phyloP scores from a whole-genome alignment of 2,888 invertebrate genomes.

The Heliothis peltigera region DNA sequence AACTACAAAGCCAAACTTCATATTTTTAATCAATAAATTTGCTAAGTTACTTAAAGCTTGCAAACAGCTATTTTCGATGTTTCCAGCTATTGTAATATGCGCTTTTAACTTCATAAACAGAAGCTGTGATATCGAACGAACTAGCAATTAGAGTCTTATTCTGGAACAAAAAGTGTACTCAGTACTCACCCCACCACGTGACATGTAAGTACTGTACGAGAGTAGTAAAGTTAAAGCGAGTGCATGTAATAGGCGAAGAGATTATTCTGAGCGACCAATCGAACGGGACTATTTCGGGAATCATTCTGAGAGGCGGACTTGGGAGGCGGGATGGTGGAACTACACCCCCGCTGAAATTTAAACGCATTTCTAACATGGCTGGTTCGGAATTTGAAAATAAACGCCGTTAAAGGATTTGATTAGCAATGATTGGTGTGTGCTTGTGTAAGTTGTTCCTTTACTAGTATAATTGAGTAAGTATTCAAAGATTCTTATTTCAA shows the following conservation, averaged over 20 bases:
- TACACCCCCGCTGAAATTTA: conserved; percentile 69
- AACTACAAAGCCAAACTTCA: too few species aligned
- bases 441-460: background rate
- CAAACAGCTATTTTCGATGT: too few species aligned
- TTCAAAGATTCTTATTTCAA: too few species aligned
- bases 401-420: conserved; percentile 15
- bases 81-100: too few species aligned
- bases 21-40: too few species aligned
- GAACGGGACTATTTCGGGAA: conserved; percentile 78
- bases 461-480: background rate
- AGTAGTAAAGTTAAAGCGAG: conserved; percentile 64
- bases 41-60: too few species aligned
- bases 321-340: conserved; percentile 74
- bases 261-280: conserved; percentile 81
- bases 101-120: conserved; percentile 13
- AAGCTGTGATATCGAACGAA: conserved; percentile 12
- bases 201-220: conserved; percentile 37
- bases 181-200: conserved; percentile 27
- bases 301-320: conserved; percentile 79
- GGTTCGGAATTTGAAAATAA: conserved; percentile 66
- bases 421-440: background rate
- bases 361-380: conserved; percentile 68
- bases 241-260: conserved; percentile 79
- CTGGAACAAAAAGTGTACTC: conserved; percentile 26
- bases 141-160: conserved; percentile 30